A percentile compares a stretch with the other conserved stretches of the same genome.
Evolutionary conservation across 2,113 vertebrate species (phyloP).

Genomic region (Ctenodactylus gundi): DNA sequence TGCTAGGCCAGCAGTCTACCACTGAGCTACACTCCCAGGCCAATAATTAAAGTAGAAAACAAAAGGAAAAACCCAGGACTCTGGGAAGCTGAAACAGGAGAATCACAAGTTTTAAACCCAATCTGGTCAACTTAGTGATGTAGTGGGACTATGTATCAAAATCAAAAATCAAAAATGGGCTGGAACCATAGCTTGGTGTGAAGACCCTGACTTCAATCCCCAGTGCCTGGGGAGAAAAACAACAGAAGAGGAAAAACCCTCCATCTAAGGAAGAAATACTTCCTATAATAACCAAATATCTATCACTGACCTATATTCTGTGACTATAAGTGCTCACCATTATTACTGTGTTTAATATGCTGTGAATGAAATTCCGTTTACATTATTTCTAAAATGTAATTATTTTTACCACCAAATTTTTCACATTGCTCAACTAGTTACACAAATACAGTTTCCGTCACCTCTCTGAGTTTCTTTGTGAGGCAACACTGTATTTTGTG

Average conservation of each 20-base stretch:
- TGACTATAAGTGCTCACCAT: background rate
- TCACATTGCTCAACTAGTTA: background rate
- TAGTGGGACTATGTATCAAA: no score
- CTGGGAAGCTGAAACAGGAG: no score
- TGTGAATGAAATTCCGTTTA: background rate
- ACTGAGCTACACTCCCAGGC: background rate
- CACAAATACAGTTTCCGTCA: background rate
- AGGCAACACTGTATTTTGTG: background rate
- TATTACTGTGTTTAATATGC: background rate
- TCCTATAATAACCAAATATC: slow-evolving; percentile 9
- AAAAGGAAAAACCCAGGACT: no score
- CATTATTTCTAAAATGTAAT: slow-evolving; percentile 3
- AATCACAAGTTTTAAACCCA: no score
- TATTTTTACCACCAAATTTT: background rate
- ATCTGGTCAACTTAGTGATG: no score
- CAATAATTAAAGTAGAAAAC: background rate
- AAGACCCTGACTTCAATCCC: no score
- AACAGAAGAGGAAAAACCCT: background rate
- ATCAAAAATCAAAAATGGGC: no score
- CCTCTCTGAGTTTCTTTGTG: background rate
- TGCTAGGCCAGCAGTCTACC: background rate
- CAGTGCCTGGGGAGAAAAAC: no score
- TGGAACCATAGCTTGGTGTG: no score
- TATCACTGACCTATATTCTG: slow-evolving; percentile 18
- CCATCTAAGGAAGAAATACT: background rate